phyloP scores from a whole-genome alignment of 2,797 vertebrate species.

The Sphenodon punctatus region DNA sequence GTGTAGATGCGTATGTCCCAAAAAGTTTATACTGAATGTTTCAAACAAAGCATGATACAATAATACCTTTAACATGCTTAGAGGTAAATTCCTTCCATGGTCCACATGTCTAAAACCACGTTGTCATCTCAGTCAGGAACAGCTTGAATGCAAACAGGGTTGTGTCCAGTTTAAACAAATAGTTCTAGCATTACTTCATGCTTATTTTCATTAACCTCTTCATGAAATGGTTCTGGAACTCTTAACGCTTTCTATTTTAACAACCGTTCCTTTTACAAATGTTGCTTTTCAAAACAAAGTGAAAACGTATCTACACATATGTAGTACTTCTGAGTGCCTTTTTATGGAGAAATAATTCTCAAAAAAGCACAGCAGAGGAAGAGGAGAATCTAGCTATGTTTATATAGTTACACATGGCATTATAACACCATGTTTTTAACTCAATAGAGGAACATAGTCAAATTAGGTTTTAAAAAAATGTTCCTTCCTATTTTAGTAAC shows the following conservation, averaged over 20 bases:
- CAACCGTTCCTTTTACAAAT: constrained; percentile 13
- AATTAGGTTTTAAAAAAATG: background rate
- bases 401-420: background rate
- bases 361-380: background rate
- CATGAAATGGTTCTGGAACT: constrained; percentile 24
- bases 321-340: background rate
- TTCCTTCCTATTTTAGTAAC: background rate
- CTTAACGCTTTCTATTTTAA: constrained; percentile 33
- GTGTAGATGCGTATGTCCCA: background rate
- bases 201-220: constrained; percentile 28
- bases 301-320: background rate
- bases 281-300: background rate
- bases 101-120: background rate
- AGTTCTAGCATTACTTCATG: background rate
- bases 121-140: constrained; percentile 6
- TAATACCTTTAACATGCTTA: background rate
- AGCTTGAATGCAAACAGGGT: constrained; percentile 21
- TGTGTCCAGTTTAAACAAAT: constrained; percentile 32
- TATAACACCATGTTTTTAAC: background rate
- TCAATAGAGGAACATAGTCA: background rate
- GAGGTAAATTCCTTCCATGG: constrained; percentile 2
- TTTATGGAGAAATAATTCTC: constrained; percentile 10
- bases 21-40: background rate
- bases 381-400: background rate
- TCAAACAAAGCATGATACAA: background rate